These are phyloP conservation scores for Nymphalis urticae DNA, from an alignment of 2,888 invertebrate species.

Conservation along the genomic window DNA sequence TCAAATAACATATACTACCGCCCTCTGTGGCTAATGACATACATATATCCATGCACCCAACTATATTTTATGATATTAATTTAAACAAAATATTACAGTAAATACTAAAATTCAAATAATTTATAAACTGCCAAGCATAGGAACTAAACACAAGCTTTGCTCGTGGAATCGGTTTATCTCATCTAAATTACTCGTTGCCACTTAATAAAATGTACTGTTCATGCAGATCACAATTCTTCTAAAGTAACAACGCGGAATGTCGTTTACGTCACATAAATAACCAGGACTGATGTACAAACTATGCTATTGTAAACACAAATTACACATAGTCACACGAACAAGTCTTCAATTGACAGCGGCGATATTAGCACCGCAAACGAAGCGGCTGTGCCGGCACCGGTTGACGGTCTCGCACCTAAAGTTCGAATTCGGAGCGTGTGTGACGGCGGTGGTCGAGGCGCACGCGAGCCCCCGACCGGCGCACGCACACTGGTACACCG, in stretches of 20 bases:
- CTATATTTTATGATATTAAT: slow-evolving; percentile 21
- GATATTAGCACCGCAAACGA: slow-evolving; percentile 40
- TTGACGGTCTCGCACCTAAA: slow-evolving; percentile 52
- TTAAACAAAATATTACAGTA: slow-evolving; percentile 22
- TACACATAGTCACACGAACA: slow-evolving; percentile 52
- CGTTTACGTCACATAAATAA: slow-evolving; percentile 45
- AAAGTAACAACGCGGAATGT: slow-evolving; percentile 35
- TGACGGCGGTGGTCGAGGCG: slow-evolving; percentile 74
- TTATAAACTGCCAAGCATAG: slow-evolving; percentile 55
- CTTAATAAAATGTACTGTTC: slow-evolving; percentile 49
- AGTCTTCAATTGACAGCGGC: slow-evolving; percentile 59
- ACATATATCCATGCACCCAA: slow-evolving; percentile 8
- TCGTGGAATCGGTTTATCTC: slow-evolving; percentile 60
- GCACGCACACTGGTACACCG: slow-evolving; percentile 49
- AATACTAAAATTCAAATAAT: slow-evolving; percentile 18
- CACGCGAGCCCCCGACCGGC: slow-evolving; percentile 60
- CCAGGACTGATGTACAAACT: slow-evolving; percentile 48
- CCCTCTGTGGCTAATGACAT: slow-evolving; percentile 15
- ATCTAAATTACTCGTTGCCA: slow-evolving; percentile 55
- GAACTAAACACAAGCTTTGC: slow-evolving; percentile 80
- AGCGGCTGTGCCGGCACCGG: slow-evolving; percentile 36
- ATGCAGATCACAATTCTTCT: slow-evolving; percentile 50
- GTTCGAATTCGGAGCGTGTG: slow-evolving; percentile 79
- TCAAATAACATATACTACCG: slow-evolving; percentile 23
- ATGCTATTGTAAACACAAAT: slow-evolving; percentile 47